Percentiles rank a stretch among this genome's conserved stretches.
These are phyloP conservation scores for Oikopleura vanhoeffeni DNA, from an alignment of 23 tunicate species.

Conservation along the genomic window DNA sequence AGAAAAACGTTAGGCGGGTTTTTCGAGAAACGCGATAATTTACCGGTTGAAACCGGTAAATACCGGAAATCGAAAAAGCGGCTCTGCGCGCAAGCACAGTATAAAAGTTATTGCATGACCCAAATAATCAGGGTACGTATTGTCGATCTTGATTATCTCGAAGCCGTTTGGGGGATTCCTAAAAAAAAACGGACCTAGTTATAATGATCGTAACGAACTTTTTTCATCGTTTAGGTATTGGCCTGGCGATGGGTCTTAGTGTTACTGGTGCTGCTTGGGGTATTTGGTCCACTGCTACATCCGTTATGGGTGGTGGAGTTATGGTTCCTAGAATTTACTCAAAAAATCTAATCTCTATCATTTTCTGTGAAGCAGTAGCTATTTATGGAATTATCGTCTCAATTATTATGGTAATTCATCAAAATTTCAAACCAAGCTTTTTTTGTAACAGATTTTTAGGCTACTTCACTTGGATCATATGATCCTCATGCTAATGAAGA, in stretches of 20 bases:
- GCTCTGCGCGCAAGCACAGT: too few relatives aligned
- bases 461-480: slow-evolving; percentile 20
- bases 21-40: too few relatives aligned
- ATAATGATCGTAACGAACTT: slow-evolving; percentile 40
- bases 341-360: slow-evolving; percentile 89
- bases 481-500: slow-evolving; percentile 25
- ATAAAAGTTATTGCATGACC: too few relatives aligned
- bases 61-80: too few relatives aligned
- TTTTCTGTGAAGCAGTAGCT: slow-evolving; percentile 98
- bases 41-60: too few relatives aligned
- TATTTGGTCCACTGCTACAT: slow-evolving; percentile 65
- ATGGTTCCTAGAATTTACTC: slow-evolving; percentile 89
- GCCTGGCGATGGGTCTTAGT: slow-evolving; percentile 74
- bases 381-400: slow-evolving; percentile 92
- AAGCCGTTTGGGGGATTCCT: too few relatives aligned
- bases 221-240: slow-evolving; percentile 64
- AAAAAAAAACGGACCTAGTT: too few relatives aligned
- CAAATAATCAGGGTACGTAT: too few relatives aligned
- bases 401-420: slow-evolving; percentile 90
- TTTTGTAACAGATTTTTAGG: too few relatives aligned
- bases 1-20: too few relatives aligned
- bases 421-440: too few relatives aligned
- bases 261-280: slow-evolving; percentile 99
- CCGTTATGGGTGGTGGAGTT: slow-evolving; percentile 93
- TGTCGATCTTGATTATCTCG: too few relatives aligned